A percentile compares a stretch with the other conserved stretches of the same genome.
phyloP scores from a whole-genome alignment of 2,113 vertebrate species.

The Capreolus pygargus region DNA sequence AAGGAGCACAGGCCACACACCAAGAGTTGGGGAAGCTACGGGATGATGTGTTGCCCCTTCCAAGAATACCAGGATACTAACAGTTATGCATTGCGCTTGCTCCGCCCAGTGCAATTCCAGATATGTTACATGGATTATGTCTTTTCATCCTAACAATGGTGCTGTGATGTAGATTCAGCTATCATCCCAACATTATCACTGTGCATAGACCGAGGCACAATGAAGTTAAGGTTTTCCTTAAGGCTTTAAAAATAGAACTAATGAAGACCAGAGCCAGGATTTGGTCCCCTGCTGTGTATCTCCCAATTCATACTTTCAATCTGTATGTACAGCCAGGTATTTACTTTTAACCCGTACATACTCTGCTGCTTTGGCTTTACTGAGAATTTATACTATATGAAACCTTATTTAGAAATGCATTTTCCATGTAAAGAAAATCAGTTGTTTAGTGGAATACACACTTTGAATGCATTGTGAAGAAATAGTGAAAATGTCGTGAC shows the following conservation, averaged over 20 bases:
- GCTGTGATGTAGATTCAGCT: too few relatives aligned
- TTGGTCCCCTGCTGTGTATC: not conserved
- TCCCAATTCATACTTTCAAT: not conserved
- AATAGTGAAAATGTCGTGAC: rapidly evolving
- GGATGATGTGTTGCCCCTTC: not conserved
- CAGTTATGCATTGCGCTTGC: rapidly evolving
- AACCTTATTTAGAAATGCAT: not conserved
- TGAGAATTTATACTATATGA: not conserved
- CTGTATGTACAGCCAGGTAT: not conserved
- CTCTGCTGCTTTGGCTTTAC: not conserved
- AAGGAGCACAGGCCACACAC: rapidly evolving
- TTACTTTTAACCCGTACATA: not conserved
- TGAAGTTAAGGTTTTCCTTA: not conserved
- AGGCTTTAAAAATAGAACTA: not conserved
- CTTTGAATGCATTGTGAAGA: not conserved
- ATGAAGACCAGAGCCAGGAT: not conserved
- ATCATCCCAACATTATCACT: too few relatives aligned
- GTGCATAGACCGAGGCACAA: not conserved
- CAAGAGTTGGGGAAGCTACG: too few relatives aligned
- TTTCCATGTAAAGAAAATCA: not conserved
- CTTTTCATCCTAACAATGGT: not conserved
- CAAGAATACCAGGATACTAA: rapidly evolving
- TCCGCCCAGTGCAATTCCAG: rapidly evolving
- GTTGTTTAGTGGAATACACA: not conserved
- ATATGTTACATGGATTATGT: not conserved